phyloP scores from a whole-genome alignment of 2,888 invertebrate species.

The Stenurella melanura region DNA sequence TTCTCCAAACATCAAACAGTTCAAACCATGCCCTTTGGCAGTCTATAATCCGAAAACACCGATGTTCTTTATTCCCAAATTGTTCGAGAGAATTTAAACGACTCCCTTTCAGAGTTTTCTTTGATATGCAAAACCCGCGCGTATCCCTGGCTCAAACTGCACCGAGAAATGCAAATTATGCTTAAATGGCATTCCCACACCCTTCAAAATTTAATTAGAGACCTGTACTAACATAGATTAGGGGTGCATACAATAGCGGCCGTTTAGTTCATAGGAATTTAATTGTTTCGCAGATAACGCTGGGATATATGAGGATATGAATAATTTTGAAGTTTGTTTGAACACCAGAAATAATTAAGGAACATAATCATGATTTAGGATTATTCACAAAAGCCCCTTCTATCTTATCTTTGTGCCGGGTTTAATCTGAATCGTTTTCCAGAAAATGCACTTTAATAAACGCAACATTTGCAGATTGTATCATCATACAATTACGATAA shows the following conservation, averaged over 20 bases:
- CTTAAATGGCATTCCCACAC: constrained; percentile 33
- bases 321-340: constrained; percentile 25
- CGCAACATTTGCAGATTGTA: neutral
- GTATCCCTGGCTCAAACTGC: constrained; percentile 16
- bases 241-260: constrained; percentile 38
- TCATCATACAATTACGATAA: neutral
- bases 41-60: constrained; percentile 20
- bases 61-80: constrained; percentile 14
- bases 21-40: constrained; percentile 24
- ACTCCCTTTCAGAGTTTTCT: constrained; percentile 1
- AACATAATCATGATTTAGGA: neutral
- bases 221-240: constrained; percentile 47
- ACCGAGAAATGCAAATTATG: constrained; percentile 33
- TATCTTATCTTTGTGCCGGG: neutral
- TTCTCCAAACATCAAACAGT: constrained; percentile 16
- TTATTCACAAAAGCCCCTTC: neutral
- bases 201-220: constrained; percentile 40
- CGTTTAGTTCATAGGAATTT: constrained; percentile 38
- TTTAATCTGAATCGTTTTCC: neutral
- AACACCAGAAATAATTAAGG: constrained; percentile 18
- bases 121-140: constrained; percentile 38
- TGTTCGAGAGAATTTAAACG: constrained; percentile 32
- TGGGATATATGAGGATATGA: constrained; percentile 9
- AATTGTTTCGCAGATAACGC: constrained; percentile 28
- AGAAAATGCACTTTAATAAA: constrained; percentile 1